Evolutionary conservation across 2,113 vertebrate species (phyloP).

Genomic region (Setophaga coronata): DNA sequence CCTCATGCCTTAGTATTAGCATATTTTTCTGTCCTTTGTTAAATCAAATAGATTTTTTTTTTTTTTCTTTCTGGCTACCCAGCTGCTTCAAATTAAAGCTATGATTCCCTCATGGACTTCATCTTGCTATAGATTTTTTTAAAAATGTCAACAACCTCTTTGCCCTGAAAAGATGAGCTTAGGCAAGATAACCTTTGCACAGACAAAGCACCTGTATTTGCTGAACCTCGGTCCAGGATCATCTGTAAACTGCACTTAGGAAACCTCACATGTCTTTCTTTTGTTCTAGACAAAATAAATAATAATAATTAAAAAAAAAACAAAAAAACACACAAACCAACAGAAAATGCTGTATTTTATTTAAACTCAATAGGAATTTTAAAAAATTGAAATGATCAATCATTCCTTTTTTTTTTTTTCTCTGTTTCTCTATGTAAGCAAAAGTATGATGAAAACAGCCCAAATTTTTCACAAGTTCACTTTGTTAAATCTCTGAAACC

Average conservation of each 20-base stretch:
- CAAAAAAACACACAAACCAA: not conserved
- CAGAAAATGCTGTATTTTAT: not conserved
- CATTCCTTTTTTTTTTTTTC: not conserved
- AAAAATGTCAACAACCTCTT: not conserved
- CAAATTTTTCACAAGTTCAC: not conserved
- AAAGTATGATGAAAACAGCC: not conserved
- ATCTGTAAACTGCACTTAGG: not conserved
- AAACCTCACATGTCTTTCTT: not conserved
- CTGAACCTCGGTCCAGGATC: not conserved
- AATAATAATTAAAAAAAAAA: too few relatives aligned
- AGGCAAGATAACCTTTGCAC: not conserved
- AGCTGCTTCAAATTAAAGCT: not conserved
- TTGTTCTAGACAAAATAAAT: not conserved
- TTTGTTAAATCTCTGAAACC: not conserved
- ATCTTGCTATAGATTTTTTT: slow-evolving; percentile 24
- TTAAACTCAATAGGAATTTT: not conserved
- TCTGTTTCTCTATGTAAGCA: not conserved
- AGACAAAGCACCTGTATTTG: not conserved
- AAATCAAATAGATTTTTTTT: not conserved
- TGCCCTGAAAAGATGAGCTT: not conserved
- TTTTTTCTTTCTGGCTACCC: not conserved
- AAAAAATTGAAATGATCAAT: not conserved
- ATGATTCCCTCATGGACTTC: not conserved
- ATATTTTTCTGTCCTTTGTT: slow-evolving; percentile 24
- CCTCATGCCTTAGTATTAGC: not conserved